Conservation (phyloP, 2,888 invertebrate genomes). For the Caenorhabditis afra region DNA sequence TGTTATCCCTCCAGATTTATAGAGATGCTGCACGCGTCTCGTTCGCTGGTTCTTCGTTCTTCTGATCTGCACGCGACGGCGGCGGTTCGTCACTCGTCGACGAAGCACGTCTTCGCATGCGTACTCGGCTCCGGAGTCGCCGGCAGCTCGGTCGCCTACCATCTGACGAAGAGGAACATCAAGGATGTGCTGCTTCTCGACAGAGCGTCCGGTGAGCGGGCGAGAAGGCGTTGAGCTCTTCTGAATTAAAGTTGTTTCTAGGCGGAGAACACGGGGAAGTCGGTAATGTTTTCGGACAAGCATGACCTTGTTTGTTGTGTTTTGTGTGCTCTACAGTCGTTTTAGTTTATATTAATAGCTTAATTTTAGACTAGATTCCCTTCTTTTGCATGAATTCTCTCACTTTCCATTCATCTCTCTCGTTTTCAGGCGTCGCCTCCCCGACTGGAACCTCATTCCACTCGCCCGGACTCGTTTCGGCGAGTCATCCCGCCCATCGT, state of each 20-base stretch:
- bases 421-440: slow-evolving; percentile 64
- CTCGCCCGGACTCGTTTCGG: slow-evolving; percentile 80
- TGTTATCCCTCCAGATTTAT: slow-evolving; percentile 10
- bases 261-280: slow-evolving; percentile 22
- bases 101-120: slow-evolving; percentile 70
- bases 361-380: background rate
- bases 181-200: slow-evolving; percentile 75
- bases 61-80: slow-evolving; percentile 19
- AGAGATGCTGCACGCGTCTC: slow-evolving; percentile 56
- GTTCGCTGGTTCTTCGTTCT: slow-evolving; percentile 40
- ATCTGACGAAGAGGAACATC: slow-evolving; percentile 81
- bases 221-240: background rate
- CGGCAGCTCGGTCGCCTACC: slow-evolving; percentile 82
- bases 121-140: slow-evolving; percentile 82
- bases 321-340: slow-evolving; percentile 6
- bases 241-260: slow-evolving; percentile 7
- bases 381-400: background rate
- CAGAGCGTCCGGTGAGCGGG: slow-evolving; percentile 59
- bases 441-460: slow-evolving; percentile 72
- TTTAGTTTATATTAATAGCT: too few species aligned
- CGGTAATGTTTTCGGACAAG: slow-evolving; percentile 27
- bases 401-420: too few species aligned
- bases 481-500: slow-evolving; percentile 81
- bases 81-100: slow-evolving; percentile 38
- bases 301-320: slow-evolving; percentile 29